Percentiles rank a stretch among this genome's conserved stretches.
Conservation (phyloP, 2,888 invertebrate species). For the Ectropis crepuscularia region DNA sequence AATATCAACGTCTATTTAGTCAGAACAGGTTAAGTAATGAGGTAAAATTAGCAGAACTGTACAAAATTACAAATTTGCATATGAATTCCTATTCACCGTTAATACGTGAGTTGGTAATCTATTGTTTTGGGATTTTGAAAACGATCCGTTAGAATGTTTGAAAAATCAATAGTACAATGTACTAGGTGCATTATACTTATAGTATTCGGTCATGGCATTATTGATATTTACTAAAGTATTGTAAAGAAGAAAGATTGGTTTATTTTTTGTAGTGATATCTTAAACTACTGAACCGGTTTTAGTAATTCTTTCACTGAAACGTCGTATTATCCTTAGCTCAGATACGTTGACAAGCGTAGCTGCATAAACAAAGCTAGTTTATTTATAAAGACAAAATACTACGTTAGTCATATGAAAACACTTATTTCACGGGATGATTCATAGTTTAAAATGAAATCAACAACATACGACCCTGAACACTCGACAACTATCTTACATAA, state of each 20-base stretch:
- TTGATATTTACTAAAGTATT: not conserved
- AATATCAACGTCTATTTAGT: constrained; percentile 25
- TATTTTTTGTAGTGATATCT: no score
- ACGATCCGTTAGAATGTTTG: not conserved
- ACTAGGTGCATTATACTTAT: not conserved
- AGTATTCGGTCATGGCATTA: not conserved
- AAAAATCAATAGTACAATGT: not conserved
- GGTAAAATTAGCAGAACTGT: constrained; percentile 19
- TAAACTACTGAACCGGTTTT: no score
- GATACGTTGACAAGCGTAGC: no score
- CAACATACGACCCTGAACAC: not conserved
- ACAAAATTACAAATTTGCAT: constrained; percentile 14
- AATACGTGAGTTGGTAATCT: constrained; percentile 7
- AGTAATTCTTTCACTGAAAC: no score
- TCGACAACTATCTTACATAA: constrained; percentile 1
- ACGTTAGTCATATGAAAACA: no score
- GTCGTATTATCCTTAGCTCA: no score
- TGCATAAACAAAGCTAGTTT: no score
- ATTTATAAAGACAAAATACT: no score
- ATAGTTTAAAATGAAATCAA: not conserved
- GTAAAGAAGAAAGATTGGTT: no score
- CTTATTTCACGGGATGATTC: not conserved
- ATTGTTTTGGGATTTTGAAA: constrained; percentile 10
- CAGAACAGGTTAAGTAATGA: constrained; percentile 23
- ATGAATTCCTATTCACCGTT: constrained; percentile 8